Evolutionary conservation across 2,797 vertebrate species (phyloP), one percentile per base, ranked within the genome.

Genomic region (Adelosebastes latens): DNA sequence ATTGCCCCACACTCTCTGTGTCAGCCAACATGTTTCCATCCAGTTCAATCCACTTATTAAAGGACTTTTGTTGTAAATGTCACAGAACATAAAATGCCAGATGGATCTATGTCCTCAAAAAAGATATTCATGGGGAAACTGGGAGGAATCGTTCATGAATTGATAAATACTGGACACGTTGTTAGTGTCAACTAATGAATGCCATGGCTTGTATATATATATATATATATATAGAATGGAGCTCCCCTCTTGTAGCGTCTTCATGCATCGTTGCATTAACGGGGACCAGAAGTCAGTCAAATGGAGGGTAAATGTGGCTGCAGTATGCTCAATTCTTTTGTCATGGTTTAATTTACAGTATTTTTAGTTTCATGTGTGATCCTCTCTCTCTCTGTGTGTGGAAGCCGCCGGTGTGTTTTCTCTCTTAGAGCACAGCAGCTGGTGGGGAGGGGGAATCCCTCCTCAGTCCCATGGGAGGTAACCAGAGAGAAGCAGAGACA

Each of bases 351-450:
- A 52, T 82, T 71, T 27, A 22, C 63, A 16, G 68, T 81, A 72
- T 78, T 76, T 78, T 56, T 52, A 73, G 53, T 53, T 12, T 59
- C 18, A 8, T 36, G 61, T 56, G 10, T 78, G n/a, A 61, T 18
- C 6, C 20, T 56, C 16, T 10, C 10, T 68, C 14, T 67, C n/a
- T 88, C 13, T 69, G 49, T 67, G 58, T 84, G 24, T 77, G 76
- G 76, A 81, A 80, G 58, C 71, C 86, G 60, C 75, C 75, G 42
- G n/a, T 67, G 75, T 74, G 73, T 81, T 80, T 63, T 84, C 61
- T 61, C 63, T 90, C 75, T 88, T 77, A 20, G 75, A 88, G 82
- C 73, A 32, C 67, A 89, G 89, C 93, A 94, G 92, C 93, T 92
- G 94, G 79, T 87, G 78, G 64, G 82, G 83, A 68, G 80, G 85